Conservation (phyloP, 2,797 vertebrate species). For the Sebastes oblongus region DNA sequence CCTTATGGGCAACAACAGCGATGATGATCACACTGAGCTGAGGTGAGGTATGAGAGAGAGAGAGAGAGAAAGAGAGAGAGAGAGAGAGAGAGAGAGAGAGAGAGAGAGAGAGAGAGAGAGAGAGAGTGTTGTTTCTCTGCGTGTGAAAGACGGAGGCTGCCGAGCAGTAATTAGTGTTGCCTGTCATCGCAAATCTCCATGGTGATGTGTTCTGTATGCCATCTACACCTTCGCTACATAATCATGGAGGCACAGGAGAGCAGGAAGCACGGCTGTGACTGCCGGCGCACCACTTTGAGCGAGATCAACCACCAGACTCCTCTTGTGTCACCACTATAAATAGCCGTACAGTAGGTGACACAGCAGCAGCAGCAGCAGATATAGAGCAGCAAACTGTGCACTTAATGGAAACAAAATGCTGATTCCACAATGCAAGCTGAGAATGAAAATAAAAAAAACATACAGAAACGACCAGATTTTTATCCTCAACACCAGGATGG, state of each 20-base stretch:
- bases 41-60: conserved; percentile 16
- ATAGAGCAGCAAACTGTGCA: neutral
- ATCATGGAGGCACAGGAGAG: conserved; percentile 56
- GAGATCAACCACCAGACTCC: conserved; percentile 36
- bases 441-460: conserved; percentile 3
- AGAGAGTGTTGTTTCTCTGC: conserved; percentile 17
- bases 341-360: conserved; percentile 38
- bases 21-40: conserved; percentile 19
- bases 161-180: conserved; percentile 75
- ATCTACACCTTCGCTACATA: conserved; percentile 68
- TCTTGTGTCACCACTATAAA: conserved; percentile 50
- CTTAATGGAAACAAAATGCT: conserved; percentile 2
- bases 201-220: conserved; percentile 74
- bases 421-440: conserved; percentile 1
- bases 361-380: neutral
- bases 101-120: neutral
- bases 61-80: neutral
- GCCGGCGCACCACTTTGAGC: conserved; percentile 40
- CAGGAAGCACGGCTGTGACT: conserved; percentile 52
- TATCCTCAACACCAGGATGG: conserved; percentile 31
- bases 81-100: neutral
- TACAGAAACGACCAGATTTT: neutral
- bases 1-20: conserved; percentile 11
- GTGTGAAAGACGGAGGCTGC: conserved; percentile 45
- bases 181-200: conserved; percentile 80